A percentile compares a stretch with the other conserved stretches of the same genome.
phyloP scores from a whole-genome alignment of 64 coral and sea anemone species.

The Acropora tenuis region DNA sequence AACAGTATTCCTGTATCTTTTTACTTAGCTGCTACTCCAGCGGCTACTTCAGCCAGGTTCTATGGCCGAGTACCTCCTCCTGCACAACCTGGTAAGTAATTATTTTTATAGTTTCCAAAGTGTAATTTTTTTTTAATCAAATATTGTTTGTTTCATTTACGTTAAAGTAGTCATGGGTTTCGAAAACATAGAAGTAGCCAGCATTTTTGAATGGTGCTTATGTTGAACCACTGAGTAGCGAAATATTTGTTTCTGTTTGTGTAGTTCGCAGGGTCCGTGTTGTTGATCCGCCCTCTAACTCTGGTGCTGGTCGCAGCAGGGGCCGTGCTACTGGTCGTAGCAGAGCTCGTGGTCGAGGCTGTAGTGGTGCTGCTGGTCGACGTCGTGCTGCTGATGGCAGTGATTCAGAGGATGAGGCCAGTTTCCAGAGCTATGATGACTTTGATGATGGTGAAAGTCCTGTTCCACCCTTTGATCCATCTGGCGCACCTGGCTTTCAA shows the following conservation, averaged over 20 bases:
- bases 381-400: not conserved
- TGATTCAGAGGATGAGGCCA: not conserved
- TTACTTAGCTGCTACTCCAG: not conserved
- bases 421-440: no score
- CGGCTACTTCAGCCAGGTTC: not conserved
- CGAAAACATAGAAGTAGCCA: not conserved
- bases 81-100: slow-evolving; percentile 5
- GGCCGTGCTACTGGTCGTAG: no score
- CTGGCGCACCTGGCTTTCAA: not conserved
- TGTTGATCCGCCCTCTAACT: not conserved
- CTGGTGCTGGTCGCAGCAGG: not conserved
- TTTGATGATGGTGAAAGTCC: no score
- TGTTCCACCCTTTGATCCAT: not conserved
- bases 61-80: slow-evolving; percentile 1
- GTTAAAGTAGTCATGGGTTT: not conserved
- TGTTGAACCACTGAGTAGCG: not conserved
- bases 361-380: not conserved
- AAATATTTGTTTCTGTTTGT: slow-evolving; percentile 13
- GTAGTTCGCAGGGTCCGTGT: not conserved
- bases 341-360: not conserved
- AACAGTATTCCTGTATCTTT: not conserved
- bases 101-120: slow-evolving; percentile 2
- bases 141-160: slow-evolving; percentile 13
- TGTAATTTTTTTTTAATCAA: not conserved
- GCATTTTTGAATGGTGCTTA: not conserved